Evolutionary conservation across 2,888 invertebrate genomes (phyloP).

Genomic region (Synanthedon tipuliformis): DNA sequence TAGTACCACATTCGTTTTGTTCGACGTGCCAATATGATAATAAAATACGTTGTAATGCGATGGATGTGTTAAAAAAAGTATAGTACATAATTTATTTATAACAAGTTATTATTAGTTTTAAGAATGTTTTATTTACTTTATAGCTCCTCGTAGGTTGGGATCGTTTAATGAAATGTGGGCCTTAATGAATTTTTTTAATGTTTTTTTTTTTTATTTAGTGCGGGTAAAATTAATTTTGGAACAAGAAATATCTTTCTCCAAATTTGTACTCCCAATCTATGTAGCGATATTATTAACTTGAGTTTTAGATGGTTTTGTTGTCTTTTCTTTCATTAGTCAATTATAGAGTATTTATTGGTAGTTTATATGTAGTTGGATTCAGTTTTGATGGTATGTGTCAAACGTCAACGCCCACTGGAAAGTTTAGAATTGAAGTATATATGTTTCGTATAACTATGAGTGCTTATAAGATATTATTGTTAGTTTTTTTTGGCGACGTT

Average conservation of each 20-base stretch:
- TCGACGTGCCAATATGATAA: not conserved
- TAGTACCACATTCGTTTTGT: too few relatives aligned
- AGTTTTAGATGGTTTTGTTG: conserved; percentile 9
- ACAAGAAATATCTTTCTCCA: too few relatives aligned
- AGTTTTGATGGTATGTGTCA: conserved; percentile 13
- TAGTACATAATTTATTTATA: conserved; percentile 25
- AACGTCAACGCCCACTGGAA: not conserved
- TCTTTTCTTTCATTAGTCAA: conserved; percentile 37
- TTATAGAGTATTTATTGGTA: conserved; percentile 38
- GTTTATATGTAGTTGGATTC: conserved; percentile 26
- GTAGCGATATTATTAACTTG: conserved; percentile 9
- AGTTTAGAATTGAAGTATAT: too few relatives aligned
- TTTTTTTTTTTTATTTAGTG: too few relatives aligned
- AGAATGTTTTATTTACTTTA: conserved; percentile 21
- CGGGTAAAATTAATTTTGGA: too few relatives aligned
- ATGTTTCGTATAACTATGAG: too few relatives aligned
- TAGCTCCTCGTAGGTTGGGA: conserved; percentile 8
- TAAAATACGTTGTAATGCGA: not conserved
- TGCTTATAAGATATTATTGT: too few relatives aligned
- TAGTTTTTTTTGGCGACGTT: too few relatives aligned
- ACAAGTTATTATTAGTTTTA: conserved; percentile 29
- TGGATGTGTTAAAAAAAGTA: conserved; percentile 1
- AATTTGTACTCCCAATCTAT: conserved; percentile 25
- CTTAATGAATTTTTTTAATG: too few relatives aligned
- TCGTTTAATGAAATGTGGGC: not conserved